Evolutionary conservation across 2,113 vertebrate genomes (phyloP).

Genomic region (Thamnophis sirtalis): DNA sequence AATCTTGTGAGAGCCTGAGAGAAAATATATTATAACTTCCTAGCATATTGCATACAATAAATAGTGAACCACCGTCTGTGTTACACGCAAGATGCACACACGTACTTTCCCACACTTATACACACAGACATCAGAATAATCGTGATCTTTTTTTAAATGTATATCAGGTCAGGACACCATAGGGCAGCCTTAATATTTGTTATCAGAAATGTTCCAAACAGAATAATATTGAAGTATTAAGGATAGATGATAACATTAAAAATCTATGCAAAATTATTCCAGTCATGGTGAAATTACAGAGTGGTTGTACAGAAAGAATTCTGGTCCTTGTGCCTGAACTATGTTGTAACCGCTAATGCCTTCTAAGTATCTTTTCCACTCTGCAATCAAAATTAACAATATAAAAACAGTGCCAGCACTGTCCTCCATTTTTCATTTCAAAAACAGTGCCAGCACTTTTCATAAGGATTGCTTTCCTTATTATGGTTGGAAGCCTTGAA

Average conservation of each 20-base stretch:
- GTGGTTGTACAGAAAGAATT: background rate
- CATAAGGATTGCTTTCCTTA: background rate
- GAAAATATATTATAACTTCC: conserved; percentile 38
- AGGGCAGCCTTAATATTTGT: conserved; percentile 4
- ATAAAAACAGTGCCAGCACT: background rate
- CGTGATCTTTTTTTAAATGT: conserved; percentile 40
- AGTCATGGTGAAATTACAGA: background rate
- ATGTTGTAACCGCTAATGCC: background rate
- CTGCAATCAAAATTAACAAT: background rate
- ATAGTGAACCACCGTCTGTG: conserved; percentile 14
- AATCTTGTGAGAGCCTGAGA: background rate
- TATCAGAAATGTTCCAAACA: conserved; percentile 27
- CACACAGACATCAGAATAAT: background rate
- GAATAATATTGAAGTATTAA: background rate
- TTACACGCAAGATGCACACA: background rate
- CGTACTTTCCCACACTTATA: background rate
- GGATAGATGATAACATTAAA: background rate
- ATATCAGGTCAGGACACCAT: background rate
- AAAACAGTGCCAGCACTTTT: background rate
- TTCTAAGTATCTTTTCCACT: background rate
- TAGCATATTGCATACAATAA: background rate
- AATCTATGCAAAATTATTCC: fast-evolving
- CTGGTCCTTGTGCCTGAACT: fast-evolving
- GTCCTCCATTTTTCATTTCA: background rate
- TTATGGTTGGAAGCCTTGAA: background rate